These are phyloP conservation scores for Enteromius anoplus DNA, from an alignment of 2,797 vertebrate genomes.

Conservation along the genomic window DNA sequence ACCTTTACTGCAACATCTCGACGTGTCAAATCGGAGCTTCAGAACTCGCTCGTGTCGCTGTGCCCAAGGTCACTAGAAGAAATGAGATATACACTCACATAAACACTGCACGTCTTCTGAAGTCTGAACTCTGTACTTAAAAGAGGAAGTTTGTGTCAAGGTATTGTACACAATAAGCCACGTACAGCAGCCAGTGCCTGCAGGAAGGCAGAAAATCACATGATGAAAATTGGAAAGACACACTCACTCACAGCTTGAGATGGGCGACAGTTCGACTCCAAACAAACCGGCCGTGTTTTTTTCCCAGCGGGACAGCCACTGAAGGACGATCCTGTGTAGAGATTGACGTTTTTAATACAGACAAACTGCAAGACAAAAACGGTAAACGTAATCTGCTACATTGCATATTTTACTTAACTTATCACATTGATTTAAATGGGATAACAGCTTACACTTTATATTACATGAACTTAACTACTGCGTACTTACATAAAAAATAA, in stretches of 20 bases:
- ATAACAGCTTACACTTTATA: background rate
- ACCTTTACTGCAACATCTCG: constrained; percentile 79
- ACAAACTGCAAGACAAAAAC: background rate
- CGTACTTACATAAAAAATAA: too few species aligned
- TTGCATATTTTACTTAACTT: background rate
- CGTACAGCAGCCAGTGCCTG: constrained; percentile 59
- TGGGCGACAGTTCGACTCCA: constrained; percentile 9
- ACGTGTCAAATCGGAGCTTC: constrained; percentile 80
- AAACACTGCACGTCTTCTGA: constrained; percentile 77
- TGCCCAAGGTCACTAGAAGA: constrained; percentile 79
- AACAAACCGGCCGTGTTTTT: constrained; percentile 2
- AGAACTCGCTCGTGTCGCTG: constrained; percentile 75
- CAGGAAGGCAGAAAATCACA: constrained; percentile 66
- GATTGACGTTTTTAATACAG: background rate
- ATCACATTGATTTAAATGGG: background rate
- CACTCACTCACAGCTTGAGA: constrained; percentile 19
- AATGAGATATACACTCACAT: constrained; percentile 76
- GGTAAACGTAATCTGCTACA: background rate
- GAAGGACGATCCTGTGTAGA: background rate
- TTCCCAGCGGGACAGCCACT: background rate
- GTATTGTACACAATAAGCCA: constrained; percentile 72
- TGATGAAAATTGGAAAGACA: constrained; percentile 67
- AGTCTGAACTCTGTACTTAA: constrained; percentile 73
- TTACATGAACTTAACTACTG: too few species aligned
- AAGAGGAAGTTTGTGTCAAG: constrained; percentile 76